A percentile compares a stretch with the other conserved stretches of the same genome.
Evolutionary conservation across 35 echinoderm and acorn worm genomes (phyloP).

Genomic region (Heliocidaris tuberculata): DNA sequence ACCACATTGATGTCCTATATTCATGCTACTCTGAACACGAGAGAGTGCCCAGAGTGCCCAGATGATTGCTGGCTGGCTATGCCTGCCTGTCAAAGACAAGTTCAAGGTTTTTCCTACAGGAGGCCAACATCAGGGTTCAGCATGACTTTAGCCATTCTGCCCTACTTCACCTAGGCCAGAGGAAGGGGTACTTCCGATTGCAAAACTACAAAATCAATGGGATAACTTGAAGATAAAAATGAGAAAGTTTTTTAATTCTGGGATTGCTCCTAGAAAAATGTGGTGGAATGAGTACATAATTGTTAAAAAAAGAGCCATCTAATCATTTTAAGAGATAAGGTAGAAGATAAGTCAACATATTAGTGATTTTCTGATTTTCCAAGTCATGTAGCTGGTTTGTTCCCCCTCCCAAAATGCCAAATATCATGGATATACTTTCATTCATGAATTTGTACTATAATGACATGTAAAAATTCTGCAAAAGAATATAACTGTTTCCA

Average conservation of each 20-base stretch:
- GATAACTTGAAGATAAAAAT: no score
- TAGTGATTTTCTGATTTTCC: neutral
- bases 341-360: neutral
- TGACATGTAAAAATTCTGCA: no score
- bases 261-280: no score
- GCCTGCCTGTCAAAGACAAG: neutral
- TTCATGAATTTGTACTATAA: neutral
- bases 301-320: neutral
- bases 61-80: neutral
- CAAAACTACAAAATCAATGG: neutral
- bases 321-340: neutral
- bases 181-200: neutral
- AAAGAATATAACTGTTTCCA: no score
- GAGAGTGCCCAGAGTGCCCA: neutral
- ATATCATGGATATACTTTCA: no score
- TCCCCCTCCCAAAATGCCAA: neutral
- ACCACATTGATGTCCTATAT: neutral
- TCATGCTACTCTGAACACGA: constrained; percentile 5
- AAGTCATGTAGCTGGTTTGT: neutral
- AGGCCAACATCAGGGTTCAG: neutral
- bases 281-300: neutral
- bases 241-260: no score
- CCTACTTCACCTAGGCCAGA: neutral
- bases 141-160: neutral
- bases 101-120: neutral